Base-by-base conservation (phyloP, 1,140 invertebrate genomes). In the Zaprionus vittiger region DNA sequence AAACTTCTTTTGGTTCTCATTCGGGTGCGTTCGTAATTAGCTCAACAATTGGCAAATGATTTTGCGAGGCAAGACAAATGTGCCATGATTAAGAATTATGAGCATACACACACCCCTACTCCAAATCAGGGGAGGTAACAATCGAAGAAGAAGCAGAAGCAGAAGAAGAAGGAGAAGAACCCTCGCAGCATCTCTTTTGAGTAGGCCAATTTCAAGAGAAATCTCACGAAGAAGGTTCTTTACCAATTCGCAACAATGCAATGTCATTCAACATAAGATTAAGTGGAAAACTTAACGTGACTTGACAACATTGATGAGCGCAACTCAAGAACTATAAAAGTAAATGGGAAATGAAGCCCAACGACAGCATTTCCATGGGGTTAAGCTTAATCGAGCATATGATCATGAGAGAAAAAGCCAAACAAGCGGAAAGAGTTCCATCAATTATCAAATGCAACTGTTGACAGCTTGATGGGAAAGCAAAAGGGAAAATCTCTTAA, bases 11-110 rank as follows among this genome's bases (percentile, higher is more conserved):
- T 52, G 49, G 54, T 62, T 61, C 55, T 55, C 17, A 37, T 34
- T 57, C 26, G 34, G 4, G 4, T 24, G 5, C 1, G 14, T 37
- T 44, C 64, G 77, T 85, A 90, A 90, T 90, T 90, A 90, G 85
- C 63, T 66, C 73, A 69, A 85, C 85, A 90, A 90, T 90, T 90
- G 85, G 70, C 79, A 80, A 89, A 85, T 81, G 78, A 84, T 81
- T 87, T 84, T 57, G 73, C 83, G 85, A n/a, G 7, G n/a, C 37
- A 54, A 64, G 74, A 63, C 63, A 67, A 73, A 79, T 72, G 73
- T 72, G 55, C 74, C 26, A 56, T 77, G 63, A 77, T 73, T 67
- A 77, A 80, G 74, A 77, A 77, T 77, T 80, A 77, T 80, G 60
- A 52, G 64, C 74, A 28, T 59, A 63, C 20, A 31, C 77, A 73